Evolutionary conservation across 2,113 vertebrate genomes (phyloP).

Genomic region (Agelaius phoeniceus): DNA sequence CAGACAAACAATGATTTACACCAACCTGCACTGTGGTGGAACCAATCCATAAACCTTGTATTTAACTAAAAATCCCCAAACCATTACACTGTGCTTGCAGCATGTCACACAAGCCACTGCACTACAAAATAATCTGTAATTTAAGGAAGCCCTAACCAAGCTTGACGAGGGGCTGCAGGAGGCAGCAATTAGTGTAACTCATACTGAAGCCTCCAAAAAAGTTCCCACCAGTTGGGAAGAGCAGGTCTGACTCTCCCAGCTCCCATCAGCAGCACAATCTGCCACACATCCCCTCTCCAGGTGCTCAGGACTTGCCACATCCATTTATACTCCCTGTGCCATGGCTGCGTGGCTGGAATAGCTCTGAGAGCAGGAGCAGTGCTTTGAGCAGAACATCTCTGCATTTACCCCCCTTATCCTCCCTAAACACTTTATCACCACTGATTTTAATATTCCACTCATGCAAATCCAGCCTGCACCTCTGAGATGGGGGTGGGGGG

Average conservation of each 20-base stretch:
- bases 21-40: neutral
- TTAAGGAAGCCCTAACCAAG: neutral
- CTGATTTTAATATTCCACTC: constrained; percentile 30
- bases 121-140: neutral
- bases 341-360: neutral
- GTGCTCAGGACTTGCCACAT: neutral
- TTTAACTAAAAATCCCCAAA: neutral
- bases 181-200: neutral
- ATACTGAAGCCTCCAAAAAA: neutral
- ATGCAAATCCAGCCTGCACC: constrained; percentile 17
- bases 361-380: neutral
- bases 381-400: neutral
- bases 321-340: neutral
- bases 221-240: neutral
- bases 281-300: neutral
- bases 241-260: neutral
- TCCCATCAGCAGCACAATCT: accelerated
- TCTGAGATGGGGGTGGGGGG: neutral
- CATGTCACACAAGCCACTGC: neutral
- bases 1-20: neutral
- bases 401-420: neutral
- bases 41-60: neutral
- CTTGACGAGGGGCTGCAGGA: neutral
- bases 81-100: neutral
- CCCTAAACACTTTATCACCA: neutral